A percentile compares a stretch with the other conserved stretches of the same genome.
phyloP scores from a whole-genome alignment of 2,888 invertebrate genomes.

The Cantharis rufa region DNA sequence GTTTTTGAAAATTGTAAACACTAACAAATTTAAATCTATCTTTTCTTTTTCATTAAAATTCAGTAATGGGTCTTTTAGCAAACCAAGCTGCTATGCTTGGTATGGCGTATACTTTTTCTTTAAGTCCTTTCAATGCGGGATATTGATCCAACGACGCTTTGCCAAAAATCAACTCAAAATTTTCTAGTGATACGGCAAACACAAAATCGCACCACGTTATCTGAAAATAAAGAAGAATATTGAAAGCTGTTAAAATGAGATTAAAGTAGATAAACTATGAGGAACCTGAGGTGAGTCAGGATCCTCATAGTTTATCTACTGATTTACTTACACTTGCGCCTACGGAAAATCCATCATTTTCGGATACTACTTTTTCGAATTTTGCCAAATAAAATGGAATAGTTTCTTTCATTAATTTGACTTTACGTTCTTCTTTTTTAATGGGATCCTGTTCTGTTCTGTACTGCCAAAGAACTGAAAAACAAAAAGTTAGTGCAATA shows the following conservation, averaged over 20 bases:
- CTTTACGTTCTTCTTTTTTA: conserved; percentile 61
- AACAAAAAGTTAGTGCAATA: background rate
- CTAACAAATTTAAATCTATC: background rate
- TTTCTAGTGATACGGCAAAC: conserved; percentile 61
- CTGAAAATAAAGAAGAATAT: conserved; percentile 47
- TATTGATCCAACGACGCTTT: conserved; percentile 59
- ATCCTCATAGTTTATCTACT: too few relatives aligned
- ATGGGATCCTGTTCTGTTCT: conserved; percentile 60
- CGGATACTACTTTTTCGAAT: conserved; percentile 60
- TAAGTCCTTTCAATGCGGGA: conserved; percentile 59
- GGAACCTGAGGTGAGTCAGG: too few relatives aligned
- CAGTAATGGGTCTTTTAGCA: conserved; percentile 61
- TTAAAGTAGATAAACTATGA: background rate
- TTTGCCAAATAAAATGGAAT: conserved; percentile 62
- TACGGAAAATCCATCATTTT: conserved; percentile 61
- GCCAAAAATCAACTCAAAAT: conserved; percentile 61
- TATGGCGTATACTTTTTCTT: conserved; percentile 59
- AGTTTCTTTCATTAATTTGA: conserved; percentile 59
- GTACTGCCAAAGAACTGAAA: conserved; percentile 57
- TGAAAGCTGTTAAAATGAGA: background rate
- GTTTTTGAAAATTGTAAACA: background rate
- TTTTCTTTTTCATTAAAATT: conserved; percentile 33
- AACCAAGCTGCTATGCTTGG: conserved; percentile 63
- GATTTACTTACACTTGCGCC: conserved; percentile 57
- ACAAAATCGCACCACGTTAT: conserved; percentile 66